Conservation (phyloP, 2,888 invertebrate genomes). For the Diaprepes abbreviatus region DNA sequence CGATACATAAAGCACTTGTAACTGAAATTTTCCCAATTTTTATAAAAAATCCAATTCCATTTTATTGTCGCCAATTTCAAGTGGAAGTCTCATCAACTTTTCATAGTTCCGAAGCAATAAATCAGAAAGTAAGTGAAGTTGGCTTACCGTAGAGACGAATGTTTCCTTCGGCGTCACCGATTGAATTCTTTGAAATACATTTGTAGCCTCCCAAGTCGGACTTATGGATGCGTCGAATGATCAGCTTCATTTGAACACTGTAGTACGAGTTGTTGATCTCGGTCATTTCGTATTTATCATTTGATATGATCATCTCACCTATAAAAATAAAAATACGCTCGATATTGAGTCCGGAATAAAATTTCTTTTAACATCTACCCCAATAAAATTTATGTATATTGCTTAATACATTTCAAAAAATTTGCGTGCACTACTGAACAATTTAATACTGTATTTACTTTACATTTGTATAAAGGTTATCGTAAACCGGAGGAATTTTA, state of each 20-base stretch:
- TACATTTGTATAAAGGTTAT: background rate
- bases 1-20: constrained; percentile 50
- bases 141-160: constrained; percentile 88
- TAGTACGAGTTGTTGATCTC: constrained; percentile 86
- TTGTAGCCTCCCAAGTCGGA: constrained; percentile 89
- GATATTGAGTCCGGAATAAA: background rate
- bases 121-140: constrained; percentile 56
- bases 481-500: constrained; percentile 8
- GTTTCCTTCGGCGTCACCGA: constrained; percentile 91
- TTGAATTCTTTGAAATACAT: constrained; percentile 93
- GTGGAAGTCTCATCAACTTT: constrained; percentile 68
- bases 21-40: constrained; percentile 61
- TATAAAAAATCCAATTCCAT: constrained; percentile 66
- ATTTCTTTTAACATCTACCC: background rate
- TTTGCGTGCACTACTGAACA: constrained; percentile 1
- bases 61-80: constrained; percentile 67
- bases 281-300: constrained; percentile 87
- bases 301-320: constrained; percentile 94
- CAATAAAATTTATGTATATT: constrained; percentile 1
- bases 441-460: constrained; percentile 1
- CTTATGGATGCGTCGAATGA: constrained; percentile 81
- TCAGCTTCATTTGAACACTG: constrained; percentile 86
- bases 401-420: background rate
- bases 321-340: constrained; percentile 56
- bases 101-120: constrained; percentile 66